These are phyloP conservation scores for Proteles cristata DNA, from an alignment of 2,113 vertebrate species.

Conservation along the genomic window DNA sequence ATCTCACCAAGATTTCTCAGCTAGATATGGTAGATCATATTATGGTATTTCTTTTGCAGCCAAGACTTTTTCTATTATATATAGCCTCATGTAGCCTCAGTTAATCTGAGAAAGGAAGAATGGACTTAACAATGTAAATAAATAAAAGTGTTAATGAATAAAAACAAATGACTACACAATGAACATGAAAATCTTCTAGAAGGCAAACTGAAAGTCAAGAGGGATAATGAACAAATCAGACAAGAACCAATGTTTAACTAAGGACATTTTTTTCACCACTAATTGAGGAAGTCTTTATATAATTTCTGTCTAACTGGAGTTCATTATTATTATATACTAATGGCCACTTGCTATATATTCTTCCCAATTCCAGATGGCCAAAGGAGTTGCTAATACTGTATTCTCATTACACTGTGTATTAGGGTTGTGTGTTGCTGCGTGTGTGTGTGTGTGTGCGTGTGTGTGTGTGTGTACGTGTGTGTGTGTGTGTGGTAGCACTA, in stretches of 20 bases:
- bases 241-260: not conserved
- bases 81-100: not conserved
- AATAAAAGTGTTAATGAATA: not conserved
- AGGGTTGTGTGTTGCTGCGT: not conserved
- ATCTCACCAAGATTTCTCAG: not conserved
- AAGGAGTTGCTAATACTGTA: not conserved
- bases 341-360: not conserved
- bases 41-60: not conserved
- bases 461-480: fast-evolving
- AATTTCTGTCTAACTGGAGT: not conserved
- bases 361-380: not conserved
- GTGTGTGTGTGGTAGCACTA: not conserved
- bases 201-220: not conserved
- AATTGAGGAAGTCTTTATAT: not conserved
- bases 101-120: not conserved
- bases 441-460: not conserved
- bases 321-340: not conserved
- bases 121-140: not conserved
- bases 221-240: not conserved
- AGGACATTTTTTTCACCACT: not conserved
- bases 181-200: not conserved
- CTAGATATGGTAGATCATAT: not conserved
- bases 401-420: not conserved
- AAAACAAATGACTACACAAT: not conserved
- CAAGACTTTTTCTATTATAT: not conserved